phyloP scores from a whole-genome alignment of 2,797 vertebrate genomes.

The Lepilemur septentrionalis region DNA sequence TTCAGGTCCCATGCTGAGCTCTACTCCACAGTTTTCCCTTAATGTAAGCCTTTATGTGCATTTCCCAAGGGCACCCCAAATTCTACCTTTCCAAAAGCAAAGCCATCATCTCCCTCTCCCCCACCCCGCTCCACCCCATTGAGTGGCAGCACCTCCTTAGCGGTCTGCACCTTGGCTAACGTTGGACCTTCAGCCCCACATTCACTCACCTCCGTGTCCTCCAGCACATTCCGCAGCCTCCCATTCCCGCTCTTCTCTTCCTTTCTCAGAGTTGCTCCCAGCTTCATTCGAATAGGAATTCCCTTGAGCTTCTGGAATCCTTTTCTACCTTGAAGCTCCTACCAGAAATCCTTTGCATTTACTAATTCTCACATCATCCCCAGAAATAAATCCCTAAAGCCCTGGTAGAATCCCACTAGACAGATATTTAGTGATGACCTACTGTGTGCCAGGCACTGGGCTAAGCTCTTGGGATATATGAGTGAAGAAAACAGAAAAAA shows the following conservation, averaged over 20 bases:
- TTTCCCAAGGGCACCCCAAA: not conserved
- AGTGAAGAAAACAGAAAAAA: not conserved
- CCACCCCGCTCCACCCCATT: fast-evolving
- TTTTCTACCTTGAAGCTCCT: not conserved
- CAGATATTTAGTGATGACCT: not conserved
- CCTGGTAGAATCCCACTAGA: not conserved
- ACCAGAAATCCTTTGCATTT: not conserved
- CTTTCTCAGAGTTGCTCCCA: not conserved
- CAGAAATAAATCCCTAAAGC: conserved; percentile 22
- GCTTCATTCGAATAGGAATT: not conserved
- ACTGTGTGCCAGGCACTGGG: not conserved
- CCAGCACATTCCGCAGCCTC: not conserved
- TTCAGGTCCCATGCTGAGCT: not conserved
- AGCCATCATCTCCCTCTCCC: not conserved
- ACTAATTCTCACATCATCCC: not conserved
- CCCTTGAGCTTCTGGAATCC: not conserved
- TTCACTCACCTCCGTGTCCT: fast-evolving
- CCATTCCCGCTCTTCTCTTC: not conserved
- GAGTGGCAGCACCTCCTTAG: not conserved
- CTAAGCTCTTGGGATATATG: not conserved
- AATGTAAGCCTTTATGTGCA: not conserved
- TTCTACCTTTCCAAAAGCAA: not conserved
- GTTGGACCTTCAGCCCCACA: not conserved
- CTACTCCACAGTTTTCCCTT: not conserved
- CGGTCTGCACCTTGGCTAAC: not conserved